These are phyloP conservation scores for Drosophila tropicalis DNA, from an alignment of 1,140 invertebrate genomes.

Conservation along the genomic window DNA sequence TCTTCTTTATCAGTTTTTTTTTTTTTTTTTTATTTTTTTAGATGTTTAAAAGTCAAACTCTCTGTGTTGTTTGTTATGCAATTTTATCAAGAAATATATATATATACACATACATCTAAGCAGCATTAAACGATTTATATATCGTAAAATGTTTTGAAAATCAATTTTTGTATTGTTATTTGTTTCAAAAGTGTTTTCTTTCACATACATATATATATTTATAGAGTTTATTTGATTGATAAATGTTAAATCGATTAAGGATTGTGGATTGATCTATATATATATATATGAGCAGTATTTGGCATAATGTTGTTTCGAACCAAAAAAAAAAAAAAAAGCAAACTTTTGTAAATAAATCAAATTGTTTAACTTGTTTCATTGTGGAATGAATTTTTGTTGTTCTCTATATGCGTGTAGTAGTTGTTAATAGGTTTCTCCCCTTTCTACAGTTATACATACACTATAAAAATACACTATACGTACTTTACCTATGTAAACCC, in stretches of 20 bases:
- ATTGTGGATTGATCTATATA: neutral
- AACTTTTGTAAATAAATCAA: conserved; percentile 69
- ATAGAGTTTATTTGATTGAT: conserved; percentile 61
- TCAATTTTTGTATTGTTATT: conserved; percentile 68
- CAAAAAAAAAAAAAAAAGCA: conserved; percentile 24
- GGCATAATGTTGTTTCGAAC: conserved; percentile 31
- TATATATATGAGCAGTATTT: conserved; percentile 60
- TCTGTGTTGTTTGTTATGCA: conserved; percentile 71
- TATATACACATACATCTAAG: conserved; percentile 39
- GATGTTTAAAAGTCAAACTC: conserved; percentile 60
- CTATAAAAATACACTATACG: conserved; percentile 36
- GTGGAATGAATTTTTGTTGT: conserved; percentile 45
- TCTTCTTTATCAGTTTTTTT: conserved; percentile 16
- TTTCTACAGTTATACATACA: conserved; percentile 37
- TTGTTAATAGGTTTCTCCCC: conserved; percentile 55
- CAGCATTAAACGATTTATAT: conserved; percentile 39
- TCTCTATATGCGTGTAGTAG: conserved; percentile 71
- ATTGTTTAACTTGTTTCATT: conserved; percentile 59
- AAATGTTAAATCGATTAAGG: neutral
- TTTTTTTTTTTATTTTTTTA: conserved; percentile 39
- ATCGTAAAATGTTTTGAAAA: conserved; percentile 38
- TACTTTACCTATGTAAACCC: conserved; percentile 24
- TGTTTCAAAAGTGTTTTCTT: conserved; percentile 49
- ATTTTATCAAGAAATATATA: conserved; percentile 52
- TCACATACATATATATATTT: neutral